Evolutionary conservation across 2,888 invertebrate genomes (phyloP), one percentile per base, ranked within the genome.

Genomic region (Ichneumoninae sp.): DNA sequence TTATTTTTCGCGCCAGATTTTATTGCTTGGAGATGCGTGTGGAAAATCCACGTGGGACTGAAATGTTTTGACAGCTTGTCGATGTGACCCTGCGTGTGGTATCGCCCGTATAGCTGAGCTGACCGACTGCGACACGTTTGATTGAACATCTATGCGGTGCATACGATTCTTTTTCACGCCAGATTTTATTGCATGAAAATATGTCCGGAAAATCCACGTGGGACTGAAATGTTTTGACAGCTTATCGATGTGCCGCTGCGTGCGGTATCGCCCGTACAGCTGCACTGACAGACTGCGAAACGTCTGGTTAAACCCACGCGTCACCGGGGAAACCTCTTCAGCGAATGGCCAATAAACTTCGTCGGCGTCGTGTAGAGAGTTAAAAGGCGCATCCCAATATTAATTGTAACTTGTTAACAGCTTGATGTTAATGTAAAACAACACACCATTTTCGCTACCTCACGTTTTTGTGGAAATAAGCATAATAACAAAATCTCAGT

Each of bases 41-140:
- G 57, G 57, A 22, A 22, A 44, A 44, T 19, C 40, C 47, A 47
- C 68, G 69, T 33, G 69, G n/a, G 47, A 26, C 10, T 16, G 30
- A 3, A 16, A 47, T 47, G 26, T n/a, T 62, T 62, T 62, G 30
- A 5, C n/a, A 44, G 4, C 1, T 19, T 5, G 0, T 36, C 6
- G 2, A 22, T 10, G 16, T 22, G 36, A 22, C 19, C 13, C 40
- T 13, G 44, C 3, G 36, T 19, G 13, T 26, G 40, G 16, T 36
- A 6, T 54, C n/a, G 36, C 26, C 36, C 72, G 36, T 26, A 36
- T 13, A 50, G 70, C 47, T 69, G 72, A 52, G 65, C 52, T 65
- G 79, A 83, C 79, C 74, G 74, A 75, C 69, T 54, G 8, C 70
- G n/a, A 54, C 70, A 79, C 75, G 66, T 83, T 50, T 83, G 80